phyloP scores from a whole-genome alignment of 2,113 vertebrate genomes.

The Elachura formosa region DNA sequence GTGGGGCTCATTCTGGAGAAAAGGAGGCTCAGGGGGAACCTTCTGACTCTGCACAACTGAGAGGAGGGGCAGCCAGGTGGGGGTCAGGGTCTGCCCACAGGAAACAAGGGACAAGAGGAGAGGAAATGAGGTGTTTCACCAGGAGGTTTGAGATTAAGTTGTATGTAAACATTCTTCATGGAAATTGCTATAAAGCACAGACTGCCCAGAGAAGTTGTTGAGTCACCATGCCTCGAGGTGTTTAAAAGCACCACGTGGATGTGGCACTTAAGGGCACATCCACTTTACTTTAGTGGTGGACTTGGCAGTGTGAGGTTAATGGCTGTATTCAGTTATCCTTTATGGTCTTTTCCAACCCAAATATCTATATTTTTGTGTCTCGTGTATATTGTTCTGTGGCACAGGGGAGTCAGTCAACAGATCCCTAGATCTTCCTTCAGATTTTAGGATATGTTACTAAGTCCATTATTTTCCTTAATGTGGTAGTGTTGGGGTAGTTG shows the following conservation, averaged over 20 bases:
- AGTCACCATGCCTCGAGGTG: neutral
- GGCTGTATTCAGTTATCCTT: neutral
- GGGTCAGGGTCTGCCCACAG: accelerated
- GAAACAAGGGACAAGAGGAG: neutral
- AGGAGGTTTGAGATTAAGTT: neutral
- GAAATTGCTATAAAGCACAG: neutral
- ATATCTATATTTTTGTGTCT: neutral
- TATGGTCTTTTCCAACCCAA: neutral
- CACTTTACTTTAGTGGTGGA: neutral
- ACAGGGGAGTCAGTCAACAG: neutral
- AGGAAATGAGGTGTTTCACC: accelerated
- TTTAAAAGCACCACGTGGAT: accelerated
- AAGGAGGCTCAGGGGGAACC: neutral
- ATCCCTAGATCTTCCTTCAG: neutral
- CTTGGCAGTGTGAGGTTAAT: neutral
- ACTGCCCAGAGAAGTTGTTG: neutral
- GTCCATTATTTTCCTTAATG: neutral
- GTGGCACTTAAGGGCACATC: accelerated
- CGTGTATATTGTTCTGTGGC: accelerated
- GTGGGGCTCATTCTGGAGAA: neutral
- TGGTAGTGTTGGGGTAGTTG: neutral
- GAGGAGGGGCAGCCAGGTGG: accelerated
- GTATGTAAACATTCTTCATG: neutral
- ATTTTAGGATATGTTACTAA: neutral
- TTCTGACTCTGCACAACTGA: accelerated